Conservation (phyloP, 1,140 invertebrate genomes). For the Lepidotrigona ventralis region DNA sequence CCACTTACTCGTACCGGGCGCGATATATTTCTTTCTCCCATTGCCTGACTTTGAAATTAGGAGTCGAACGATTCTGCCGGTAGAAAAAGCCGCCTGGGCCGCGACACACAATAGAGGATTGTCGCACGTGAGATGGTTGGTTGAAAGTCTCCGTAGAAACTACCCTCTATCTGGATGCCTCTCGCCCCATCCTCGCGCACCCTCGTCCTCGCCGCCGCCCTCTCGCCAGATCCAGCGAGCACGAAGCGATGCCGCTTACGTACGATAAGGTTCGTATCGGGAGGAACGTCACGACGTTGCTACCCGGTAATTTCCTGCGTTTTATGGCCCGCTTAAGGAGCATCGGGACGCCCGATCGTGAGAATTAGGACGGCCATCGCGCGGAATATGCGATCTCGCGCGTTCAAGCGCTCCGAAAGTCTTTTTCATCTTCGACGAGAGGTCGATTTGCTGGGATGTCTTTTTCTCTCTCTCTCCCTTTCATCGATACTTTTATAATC, state of each 20-base stretch:
- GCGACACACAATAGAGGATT: slow-evolving; percentile 27
- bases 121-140: slow-evolving; percentile 43
- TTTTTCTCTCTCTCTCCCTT: too few species aligned
- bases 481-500: not conserved
- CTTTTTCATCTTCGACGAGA: not conserved
- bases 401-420: not conserved
- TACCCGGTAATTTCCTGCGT: slow-evolving; percentile 77
- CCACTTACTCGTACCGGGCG: not conserved
- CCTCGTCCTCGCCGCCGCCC: not conserved
- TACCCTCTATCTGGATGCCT: slow-evolving; percentile 50
- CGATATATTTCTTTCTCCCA: slow-evolving; percentile 23
- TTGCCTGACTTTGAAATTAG: slow-evolving; percentile 45
- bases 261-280: slow-evolving; percentile 71
- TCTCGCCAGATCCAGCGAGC: slow-evolving; percentile 43
- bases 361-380: slow-evolving; percentile 75
- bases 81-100: slow-evolving; percentile 10
- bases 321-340: slow-evolving; percentile 74
- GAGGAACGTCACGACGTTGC: slow-evolving; percentile 64
- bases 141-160: slow-evolving; percentile 25
- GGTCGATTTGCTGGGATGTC: too few species aligned
- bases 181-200: not conserved
- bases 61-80: slow-evolving; percentile 4
- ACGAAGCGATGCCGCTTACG: slow-evolving; percentile 47
- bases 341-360: slow-evolving; percentile 67
- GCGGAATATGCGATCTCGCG: slow-evolving; percentile 41